Evolutionary conservation across 53 echinoderm and acorn worm species (phyloP).

Genomic region (Stichopus horrens): DNA sequence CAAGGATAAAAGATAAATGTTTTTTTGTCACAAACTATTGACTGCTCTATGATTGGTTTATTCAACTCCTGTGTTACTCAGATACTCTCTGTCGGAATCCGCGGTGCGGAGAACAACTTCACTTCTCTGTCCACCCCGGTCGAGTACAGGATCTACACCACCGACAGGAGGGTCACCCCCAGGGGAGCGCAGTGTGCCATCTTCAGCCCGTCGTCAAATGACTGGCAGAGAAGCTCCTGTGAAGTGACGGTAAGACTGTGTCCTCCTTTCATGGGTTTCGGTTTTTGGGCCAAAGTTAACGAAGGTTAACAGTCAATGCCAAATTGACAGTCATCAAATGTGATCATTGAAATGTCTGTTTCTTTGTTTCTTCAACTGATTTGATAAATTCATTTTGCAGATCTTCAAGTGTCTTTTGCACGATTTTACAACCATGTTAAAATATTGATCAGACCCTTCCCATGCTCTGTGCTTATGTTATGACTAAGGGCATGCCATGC

Average conservation of each 20-base stretch:
- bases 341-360: no score
- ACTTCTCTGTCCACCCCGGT: constrained; percentile 75
- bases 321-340: no score
- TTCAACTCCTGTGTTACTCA: constrained; percentile 20
- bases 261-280: no score
- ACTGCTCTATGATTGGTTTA: neutral
- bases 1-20: neutral
- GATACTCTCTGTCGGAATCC: constrained; percentile 92
- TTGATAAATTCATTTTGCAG: no score
- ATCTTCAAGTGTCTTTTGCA: no score
- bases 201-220: constrained; percentile 73
- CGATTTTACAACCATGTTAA: no score
- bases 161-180: constrained; percentile 76
- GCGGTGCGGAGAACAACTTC: constrained; percentile 88
- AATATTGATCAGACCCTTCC: no score
- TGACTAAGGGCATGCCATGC: no score
- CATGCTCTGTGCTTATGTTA: no score
- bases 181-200: constrained; percentile 82
- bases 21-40: neutral
- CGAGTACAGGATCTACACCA: constrained; percentile 81
- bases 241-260: constrained; percentile 55
- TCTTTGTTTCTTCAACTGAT: no score
- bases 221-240: constrained; percentile 75
- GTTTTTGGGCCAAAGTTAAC: no score
- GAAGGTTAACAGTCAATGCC: no score